Evolutionary conservation across 2,113 vertebrate genomes (phyloP).

Genomic region (Nothobranchius kuhntae): DNA sequence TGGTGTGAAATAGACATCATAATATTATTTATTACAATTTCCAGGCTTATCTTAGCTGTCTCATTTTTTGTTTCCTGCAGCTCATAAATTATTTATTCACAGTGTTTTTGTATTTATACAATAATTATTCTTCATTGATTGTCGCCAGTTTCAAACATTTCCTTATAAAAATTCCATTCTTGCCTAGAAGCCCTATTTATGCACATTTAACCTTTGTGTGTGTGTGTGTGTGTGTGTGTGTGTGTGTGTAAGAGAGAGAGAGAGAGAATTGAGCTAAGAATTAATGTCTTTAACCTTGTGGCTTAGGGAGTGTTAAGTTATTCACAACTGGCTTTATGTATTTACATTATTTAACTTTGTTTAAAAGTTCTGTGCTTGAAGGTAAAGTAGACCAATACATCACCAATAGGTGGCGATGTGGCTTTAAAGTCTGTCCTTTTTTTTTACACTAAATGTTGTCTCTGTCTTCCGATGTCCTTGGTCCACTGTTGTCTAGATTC

Average conservation of each 20-base stretch:
- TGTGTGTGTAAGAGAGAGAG: slow-evolving; percentile 1
- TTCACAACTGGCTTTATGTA: slow-evolving; percentile 14
- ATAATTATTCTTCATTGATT: too few species aligned
- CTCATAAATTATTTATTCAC: too few species aligned
- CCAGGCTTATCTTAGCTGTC: not conserved
- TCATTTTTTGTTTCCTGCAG: not conserved
- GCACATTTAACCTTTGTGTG: too few species aligned
- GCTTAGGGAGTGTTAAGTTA: slow-evolving; percentile 8
- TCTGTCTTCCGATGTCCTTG: not conserved
- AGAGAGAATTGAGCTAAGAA: not conserved
- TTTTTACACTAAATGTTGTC: not conserved
- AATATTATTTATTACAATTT: not conserved
- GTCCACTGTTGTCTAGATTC: not conserved
- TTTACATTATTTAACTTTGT: slow-evolving; percentile 10
- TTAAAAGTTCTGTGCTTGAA: slow-evolving; percentile 1
- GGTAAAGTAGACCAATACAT: not conserved
- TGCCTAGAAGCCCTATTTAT: too few species aligned
- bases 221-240: not conserved
- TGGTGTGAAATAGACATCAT: not conserved
- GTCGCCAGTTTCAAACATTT: too few species aligned
- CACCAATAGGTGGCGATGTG: slow-evolving; percentile 52
- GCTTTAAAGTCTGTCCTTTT: not conserved
- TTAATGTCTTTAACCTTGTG: slow-evolving; percentile 35
- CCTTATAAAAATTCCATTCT: too few species aligned
- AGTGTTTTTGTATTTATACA: too few species aligned